phyloP scores from a whole-genome alignment of 2,113 vertebrate genomes.

The Barnardius zonarius region DNA sequence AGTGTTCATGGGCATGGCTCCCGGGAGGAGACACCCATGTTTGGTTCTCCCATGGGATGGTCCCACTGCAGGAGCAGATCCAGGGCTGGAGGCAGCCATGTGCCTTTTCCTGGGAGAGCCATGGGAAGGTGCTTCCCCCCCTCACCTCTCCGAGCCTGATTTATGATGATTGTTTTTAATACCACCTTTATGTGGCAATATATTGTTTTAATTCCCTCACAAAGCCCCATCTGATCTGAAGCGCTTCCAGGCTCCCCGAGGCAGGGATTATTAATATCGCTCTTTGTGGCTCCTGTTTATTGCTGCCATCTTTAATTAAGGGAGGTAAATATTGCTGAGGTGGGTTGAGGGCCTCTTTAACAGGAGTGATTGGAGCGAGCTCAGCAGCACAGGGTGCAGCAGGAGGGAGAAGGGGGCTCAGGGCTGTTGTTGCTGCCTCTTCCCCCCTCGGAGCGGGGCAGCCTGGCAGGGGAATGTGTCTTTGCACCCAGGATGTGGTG shows the following conservation, averaged over 20 bases:
- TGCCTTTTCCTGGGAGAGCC: neutral
- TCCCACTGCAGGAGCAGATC: neutral
- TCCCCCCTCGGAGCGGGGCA: neutral
- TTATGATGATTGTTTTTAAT: conserved; percentile 9
- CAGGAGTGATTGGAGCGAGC: neutral
- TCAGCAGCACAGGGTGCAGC: neutral
- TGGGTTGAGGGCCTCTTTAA: conserved; percentile 9
- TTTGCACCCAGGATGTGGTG: neutral
- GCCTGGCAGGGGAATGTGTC: neutral
- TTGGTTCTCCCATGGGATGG: fast-evolving
- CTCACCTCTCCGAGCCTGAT: neutral
- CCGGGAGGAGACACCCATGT: fast-evolving
- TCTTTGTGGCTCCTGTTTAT: conserved; percentile 35
- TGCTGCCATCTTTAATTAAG: conserved; percentile 63
- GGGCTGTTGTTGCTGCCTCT: neutral
- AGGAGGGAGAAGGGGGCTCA: neutral
- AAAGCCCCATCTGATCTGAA: neutral
- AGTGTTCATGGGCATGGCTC: fast-evolving
- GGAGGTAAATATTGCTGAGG: conserved; percentile 22
- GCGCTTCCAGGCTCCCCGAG: neutral
- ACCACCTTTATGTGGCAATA: neutral
- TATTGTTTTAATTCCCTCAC: neutral
- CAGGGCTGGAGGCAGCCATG: fast-evolving
- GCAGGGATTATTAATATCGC: neutral
- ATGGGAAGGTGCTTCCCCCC: fast-evolving